phyloP scores from a whole-genome alignment of 2,797 vertebrate species.

The Cynodonichthys magdalenae region DNA sequence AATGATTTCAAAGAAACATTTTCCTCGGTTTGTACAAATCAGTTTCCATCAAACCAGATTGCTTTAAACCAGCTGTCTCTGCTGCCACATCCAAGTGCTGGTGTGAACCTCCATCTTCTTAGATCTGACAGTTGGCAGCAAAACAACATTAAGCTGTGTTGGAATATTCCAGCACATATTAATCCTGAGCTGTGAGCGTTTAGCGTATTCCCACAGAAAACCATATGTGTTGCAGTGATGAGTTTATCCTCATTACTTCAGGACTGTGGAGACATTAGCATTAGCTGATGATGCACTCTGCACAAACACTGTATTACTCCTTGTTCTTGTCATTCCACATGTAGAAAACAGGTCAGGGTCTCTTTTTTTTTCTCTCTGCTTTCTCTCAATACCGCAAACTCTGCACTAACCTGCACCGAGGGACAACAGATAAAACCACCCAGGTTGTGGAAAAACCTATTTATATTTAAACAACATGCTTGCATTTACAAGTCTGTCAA shows the following conservation, averaged over 20 bases:
- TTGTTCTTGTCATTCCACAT: conserved; percentile 12
- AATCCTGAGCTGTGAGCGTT: conserved; percentile 11
- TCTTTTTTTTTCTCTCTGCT: background rate
- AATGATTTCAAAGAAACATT: conserved; percentile 1
- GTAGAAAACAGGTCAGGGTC: conserved; percentile 34
- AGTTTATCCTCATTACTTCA: conserved; percentile 23
- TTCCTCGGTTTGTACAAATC: background rate
- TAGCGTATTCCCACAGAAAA: conserved; percentile 8
- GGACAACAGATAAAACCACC: conserved; percentile 6
- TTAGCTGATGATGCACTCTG: conserved; percentile 19
- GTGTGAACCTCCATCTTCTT: conserved; percentile 15
- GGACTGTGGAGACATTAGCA: conserved; percentile 4
- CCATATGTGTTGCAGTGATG: background rate
- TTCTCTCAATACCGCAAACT: conserved; percentile 9
- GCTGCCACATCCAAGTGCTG: background rate
- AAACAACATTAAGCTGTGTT: conserved; percentile 9
- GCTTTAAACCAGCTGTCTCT: conserved; percentile 20
- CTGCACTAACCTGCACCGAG: background rate
- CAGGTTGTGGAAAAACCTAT: background rate
- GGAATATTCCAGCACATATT: background rate
- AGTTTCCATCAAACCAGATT: conserved; percentile 7
- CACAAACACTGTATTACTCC: conserved; percentile 14
- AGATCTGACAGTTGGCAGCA: conserved; percentile 17
- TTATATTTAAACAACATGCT: conserved; percentile 3
- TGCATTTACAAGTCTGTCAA: background rate